Evolutionary conservation across 2,888 invertebrate species (phyloP).

Genomic region (Horisme vitalbata): DNA sequence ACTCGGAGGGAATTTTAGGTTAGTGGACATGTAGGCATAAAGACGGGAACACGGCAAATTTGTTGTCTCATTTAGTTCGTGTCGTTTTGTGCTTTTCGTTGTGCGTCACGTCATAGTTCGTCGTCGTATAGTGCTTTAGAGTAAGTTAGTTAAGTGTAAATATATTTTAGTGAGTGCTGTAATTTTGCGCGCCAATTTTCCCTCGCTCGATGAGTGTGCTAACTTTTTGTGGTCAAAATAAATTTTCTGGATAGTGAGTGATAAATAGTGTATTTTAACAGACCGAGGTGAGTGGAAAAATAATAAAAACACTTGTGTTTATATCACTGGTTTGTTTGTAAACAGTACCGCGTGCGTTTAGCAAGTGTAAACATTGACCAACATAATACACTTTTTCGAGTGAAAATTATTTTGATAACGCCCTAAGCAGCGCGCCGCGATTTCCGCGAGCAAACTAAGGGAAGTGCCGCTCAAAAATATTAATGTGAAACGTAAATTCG

Average conservation of each 20-base stretch:
- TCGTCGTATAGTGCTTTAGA: slow-evolving; percentile 68
- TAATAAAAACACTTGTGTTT: slow-evolving; percentile 49
- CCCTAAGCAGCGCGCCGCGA: slow-evolving; percentile 39
- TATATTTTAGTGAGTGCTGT: slow-evolving; percentile 30
- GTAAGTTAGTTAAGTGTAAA: slow-evolving; percentile 50
- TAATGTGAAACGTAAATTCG: slow-evolving; percentile 34
- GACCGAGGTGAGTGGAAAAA: slow-evolving; percentile 38
- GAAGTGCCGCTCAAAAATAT: slow-evolving; percentile 46
- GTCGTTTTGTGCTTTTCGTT: slow-evolving; percentile 81
- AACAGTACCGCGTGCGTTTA: slow-evolving; percentile 69
- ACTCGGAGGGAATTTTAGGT: slow-evolving; percentile 79
- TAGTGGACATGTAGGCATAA: slow-evolving; percentile 84
- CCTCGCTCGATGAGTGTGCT: slow-evolving; percentile 23
- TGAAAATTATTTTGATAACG: slow-evolving; percentile 38
- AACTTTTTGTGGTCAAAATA: slow-evolving; percentile 34
- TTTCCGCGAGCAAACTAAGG: slow-evolving; percentile 24
- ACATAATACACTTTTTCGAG: slow-evolving; percentile 44
- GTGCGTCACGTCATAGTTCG: slow-evolving; percentile 79
- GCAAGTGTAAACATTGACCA: slow-evolving; percentile 54
- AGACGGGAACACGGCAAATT: slow-evolving; percentile 82
- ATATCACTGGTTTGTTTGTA: slow-evolving; percentile 69
- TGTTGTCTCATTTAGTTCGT: slow-evolving; percentile 83
- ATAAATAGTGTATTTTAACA: slow-evolving; percentile 38
- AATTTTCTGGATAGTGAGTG: slow-evolving; percentile 39
- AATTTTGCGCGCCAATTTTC: slow-evolving; percentile 40